These are phyloP conservation scores for Esperia sulphurella DNA, from an alignment of 2,888 invertebrate species.

Conservation along the genomic window DNA sequence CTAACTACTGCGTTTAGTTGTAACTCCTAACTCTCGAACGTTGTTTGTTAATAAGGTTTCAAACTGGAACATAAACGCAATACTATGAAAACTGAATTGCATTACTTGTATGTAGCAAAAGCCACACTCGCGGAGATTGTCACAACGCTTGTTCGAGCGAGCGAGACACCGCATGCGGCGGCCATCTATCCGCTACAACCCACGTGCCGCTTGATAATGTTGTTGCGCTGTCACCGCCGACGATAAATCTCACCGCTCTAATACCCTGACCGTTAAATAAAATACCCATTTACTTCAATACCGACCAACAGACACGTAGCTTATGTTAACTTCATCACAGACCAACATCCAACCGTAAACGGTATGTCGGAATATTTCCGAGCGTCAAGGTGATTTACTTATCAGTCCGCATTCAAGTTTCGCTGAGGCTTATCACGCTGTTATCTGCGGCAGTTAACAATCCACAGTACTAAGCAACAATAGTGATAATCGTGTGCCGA, in stretches of 20 bases:
- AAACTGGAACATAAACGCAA: constrained; percentile 16
- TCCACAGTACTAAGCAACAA: constrained; percentile 28
- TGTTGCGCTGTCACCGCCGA: constrained; percentile 38
- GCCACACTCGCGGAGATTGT: constrained; percentile 29
- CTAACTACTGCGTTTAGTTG: no score
- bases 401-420: constrained; percentile 29
- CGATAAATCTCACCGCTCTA: constrained; percentile 39
- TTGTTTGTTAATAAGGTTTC: no score
- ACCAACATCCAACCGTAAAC: constrained; percentile 5
- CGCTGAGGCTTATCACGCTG: constrained; percentile 27
- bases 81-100: constrained; percentile 22
- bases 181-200: constrained; percentile 21
- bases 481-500: constrained; percentile 43
- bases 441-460: constrained; percentile 40
- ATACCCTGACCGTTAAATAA: constrained; percentile 37
- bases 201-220: constrained; percentile 49
- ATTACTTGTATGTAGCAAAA: constrained; percentile 38
- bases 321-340: constrained; percentile 2
- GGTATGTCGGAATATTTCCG: constrained; percentile 15
- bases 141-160: constrained; percentile 31
- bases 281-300: constrained; percentile 1
- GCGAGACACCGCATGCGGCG: constrained; percentile 31
- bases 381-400: constrained; percentile 17
- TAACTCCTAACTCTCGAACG: no score
- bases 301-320: background rate